A percentile compares a stretch with the other conserved stretches of the same genome.
Conservation (phyloP, 2,113 vertebrate genomes). For the Callipepla squamata region DNA sequence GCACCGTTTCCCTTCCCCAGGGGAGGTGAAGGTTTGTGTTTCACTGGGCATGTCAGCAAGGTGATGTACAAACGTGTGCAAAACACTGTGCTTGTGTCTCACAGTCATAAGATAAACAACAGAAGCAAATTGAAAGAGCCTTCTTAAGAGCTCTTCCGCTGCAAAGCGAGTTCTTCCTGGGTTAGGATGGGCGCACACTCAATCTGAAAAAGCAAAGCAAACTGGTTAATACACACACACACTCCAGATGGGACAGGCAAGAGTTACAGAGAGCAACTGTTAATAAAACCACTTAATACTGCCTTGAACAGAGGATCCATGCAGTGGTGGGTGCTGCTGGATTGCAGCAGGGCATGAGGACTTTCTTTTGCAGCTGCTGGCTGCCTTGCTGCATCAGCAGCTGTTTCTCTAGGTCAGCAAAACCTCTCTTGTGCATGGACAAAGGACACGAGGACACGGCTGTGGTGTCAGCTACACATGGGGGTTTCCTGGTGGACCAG, state of each 20-base stretch:
- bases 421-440: background rate
- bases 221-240: constrained; percentile 90
- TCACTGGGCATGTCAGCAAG: constrained; percentile 62
- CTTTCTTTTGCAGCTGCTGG: background rate
- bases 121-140: constrained; percentile 78
- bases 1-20: constrained; percentile 35
- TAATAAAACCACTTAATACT: constrained; percentile 72
- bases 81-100: constrained; percentile 65
- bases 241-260: constrained; percentile 77
- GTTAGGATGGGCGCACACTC: constrained; percentile 85
- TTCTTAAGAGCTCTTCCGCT: constrained; percentile 82
- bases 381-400: background rate
- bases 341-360: background rate
- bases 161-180: constrained; percentile 81
- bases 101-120: constrained; percentile 72
- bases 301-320: constrained; percentile 38
- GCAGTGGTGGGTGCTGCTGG: constrained; percentile 22
- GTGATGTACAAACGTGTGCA: constrained; percentile 76
- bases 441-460: background rate
- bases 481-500: background rate
- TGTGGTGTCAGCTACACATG: too few relatives aligned
- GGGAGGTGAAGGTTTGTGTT: background rate
- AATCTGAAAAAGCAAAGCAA: constrained; percentile 99
- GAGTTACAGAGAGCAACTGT: constrained; percentile 71
- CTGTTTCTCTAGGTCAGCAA: background rate